Conservation (phyloP, 2,113 vertebrate species). For the Otocyon megalotis region DNA sequence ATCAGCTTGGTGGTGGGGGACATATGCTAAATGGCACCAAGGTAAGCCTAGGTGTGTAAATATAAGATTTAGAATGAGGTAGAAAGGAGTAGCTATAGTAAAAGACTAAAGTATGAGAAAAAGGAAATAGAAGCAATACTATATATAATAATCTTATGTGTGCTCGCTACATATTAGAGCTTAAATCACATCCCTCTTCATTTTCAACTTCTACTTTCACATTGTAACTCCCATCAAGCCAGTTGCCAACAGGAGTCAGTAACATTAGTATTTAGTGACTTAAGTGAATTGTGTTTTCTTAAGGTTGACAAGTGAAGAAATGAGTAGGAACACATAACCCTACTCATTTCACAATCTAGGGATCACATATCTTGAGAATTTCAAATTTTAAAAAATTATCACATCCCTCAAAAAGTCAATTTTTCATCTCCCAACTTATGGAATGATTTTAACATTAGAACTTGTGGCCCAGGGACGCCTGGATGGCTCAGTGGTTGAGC, state of each 20-base stretch:
- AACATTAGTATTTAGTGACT: background rate
- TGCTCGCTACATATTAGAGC: background rate
- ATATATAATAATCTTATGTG: background rate
- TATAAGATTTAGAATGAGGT: background rate
- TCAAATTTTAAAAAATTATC: slow-evolving; percentile 42
- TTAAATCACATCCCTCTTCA: background rate
- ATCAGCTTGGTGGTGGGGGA: background rate
- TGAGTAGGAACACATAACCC: slow-evolving; percentile 4
- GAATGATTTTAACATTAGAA: slow-evolving; percentile 37
- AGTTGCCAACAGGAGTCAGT: slow-evolving; percentile 16
- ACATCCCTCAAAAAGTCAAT: slow-evolving; percentile 38
- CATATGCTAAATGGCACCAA: background rate
- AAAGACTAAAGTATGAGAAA: background rate
- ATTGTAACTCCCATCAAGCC: background rate
- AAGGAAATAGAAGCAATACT: background rate
- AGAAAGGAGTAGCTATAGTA: background rate
- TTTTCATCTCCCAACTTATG: background rate
- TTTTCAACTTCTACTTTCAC: slow-evolving; percentile 50
- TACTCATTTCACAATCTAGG: background rate
- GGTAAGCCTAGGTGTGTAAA: background rate
- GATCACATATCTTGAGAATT: slow-evolving; percentile 17
- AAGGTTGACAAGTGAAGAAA: background rate
- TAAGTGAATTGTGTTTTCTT: slow-evolving; percentile 15
- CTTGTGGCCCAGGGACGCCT: background rate
- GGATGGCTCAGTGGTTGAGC: no score